phyloP scores from a whole-genome alignment of 2,888 invertebrate genomes.

The Teleogryllus oceanicus region DNA sequence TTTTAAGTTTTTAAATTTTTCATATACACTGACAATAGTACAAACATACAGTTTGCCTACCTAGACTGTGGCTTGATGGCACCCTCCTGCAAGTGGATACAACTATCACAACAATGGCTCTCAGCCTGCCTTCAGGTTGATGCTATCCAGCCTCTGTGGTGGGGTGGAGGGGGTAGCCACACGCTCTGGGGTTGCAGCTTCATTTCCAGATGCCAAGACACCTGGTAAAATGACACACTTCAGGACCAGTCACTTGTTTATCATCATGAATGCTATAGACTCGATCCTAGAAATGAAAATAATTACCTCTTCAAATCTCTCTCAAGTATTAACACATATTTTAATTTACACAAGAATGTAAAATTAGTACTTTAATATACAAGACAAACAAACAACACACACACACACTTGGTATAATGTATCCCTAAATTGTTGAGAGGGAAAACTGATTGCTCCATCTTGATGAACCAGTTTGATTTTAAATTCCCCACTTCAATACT shows the following conservation, averaged over 20 bases:
- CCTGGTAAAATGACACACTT: slow-evolving; percentile 66
- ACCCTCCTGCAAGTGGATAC: not conserved
- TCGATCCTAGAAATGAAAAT: slow-evolving; percentile 52
- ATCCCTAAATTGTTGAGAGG: too few species aligned
- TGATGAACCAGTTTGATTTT: too few species aligned
- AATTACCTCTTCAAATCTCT: not conserved
- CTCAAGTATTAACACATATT: not conserved
- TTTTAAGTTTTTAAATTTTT: not conserved
- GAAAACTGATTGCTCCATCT: too few species aligned
- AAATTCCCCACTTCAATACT: too few species aligned
- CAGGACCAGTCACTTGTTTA: slow-evolving; percentile 53
- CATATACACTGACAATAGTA: slow-evolving; percentile 4
- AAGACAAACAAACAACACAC: not conserved
- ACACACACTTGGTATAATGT: too few species aligned
- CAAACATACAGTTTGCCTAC: slow-evolving; percentile 6
- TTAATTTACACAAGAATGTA: not conserved
- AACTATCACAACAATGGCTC: not conserved
- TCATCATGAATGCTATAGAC: slow-evolving; percentile 51
- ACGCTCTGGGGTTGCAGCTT: slow-evolving; percentile 53
- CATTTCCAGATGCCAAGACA: slow-evolving; percentile 55
- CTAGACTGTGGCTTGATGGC: slow-evolving; percentile 4
- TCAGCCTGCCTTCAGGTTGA: slow-evolving; percentile 42
- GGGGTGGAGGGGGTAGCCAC: slow-evolving; percentile 54
- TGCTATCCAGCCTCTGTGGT: slow-evolving; percentile 57
- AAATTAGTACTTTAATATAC: not conserved